Base-by-base conservation (phyloP, 2,888 invertebrate genomes). In the Mayetiola destructor region DNA sequence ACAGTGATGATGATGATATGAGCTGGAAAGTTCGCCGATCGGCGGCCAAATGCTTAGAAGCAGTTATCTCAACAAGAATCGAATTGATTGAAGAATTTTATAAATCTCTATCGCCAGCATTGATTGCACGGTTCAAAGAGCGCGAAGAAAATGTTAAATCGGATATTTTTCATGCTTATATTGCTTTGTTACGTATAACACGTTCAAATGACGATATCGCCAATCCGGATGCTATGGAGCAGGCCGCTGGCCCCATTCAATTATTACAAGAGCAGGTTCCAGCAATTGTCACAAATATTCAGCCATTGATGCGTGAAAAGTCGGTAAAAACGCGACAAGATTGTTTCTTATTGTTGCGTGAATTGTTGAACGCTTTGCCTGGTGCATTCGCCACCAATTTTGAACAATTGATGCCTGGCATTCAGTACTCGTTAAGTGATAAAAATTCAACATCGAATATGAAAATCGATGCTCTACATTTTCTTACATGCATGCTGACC, bases 1-100 rank as follows among this genome's bases (percentile, higher is more conserved):
- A 97, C 70, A 95, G 95, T 53, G 99, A 99, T 71, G 99, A 99
- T 71, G 99, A 99, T 69, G 99, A 99, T 69, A 93, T 99, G 89
- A 94, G 94, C 60, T 99, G 99, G 97, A 96, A 97, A 77, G 90
- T 90, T 10, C 78, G 99, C 36, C 81, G 99, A 40, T 89, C 97
- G 1, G 91, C 97, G 5, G 97, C 99, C 0, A 99, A 99, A 73
- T 97, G 97, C 67, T 75, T 99, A 18, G 95, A 97, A 72, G 92
- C 96, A 0, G 84, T 97, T 32, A 90, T 99, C 61, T 80, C 87
- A 1, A 95, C 94, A 0, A 80, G 96, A 57, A 88, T 92, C 61
- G 96, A 97, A 67, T 79, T 95, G 62, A 75, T 97, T 40, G 77
- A 86, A 1, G 90, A 93, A 61, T 88, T 96, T 72, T 95, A 95